Evolutionary conservation across 2,888 invertebrate species (phyloP).

Genomic region (Tetranychus truncatus): DNA sequence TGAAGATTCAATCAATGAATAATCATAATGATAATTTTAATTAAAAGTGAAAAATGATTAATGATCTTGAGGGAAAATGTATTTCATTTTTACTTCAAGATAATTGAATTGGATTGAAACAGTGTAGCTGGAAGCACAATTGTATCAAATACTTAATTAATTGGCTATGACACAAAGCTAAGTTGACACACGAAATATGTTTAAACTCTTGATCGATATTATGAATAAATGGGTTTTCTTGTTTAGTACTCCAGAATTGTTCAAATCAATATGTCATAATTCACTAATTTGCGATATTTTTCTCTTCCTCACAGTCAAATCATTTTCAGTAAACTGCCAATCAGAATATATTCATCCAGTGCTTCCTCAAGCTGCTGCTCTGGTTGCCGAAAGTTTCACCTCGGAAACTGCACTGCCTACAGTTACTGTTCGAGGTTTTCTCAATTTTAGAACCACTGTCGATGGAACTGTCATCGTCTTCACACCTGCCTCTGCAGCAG

Average conservation of each 20-base stretch:
- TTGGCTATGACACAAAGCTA: neutral
- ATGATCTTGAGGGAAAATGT: neutral
- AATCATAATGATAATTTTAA: neutral
- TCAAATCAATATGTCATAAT: neutral
- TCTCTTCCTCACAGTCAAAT: neutral
- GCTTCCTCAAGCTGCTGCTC: neutral
- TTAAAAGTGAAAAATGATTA: neutral
- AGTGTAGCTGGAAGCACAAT: neutral
- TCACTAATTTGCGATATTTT: neutral
- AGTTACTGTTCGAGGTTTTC: conserved; percentile 78
- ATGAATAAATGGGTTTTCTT: neutral
- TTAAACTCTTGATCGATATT: neutral
- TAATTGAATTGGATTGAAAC: neutral
- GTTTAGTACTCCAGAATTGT: neutral
- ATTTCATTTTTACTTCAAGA: neutral
- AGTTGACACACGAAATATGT: neutral
- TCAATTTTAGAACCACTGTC: conserved; percentile 81
- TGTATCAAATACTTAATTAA: neutral
- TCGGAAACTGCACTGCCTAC: conserved; percentile 41
- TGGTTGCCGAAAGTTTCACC: neutral
- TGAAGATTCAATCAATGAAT: neutral
- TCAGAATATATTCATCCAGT: neutral
- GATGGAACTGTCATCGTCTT: conserved; percentile 87
- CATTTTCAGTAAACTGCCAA: neutral
- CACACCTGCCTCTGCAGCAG: conserved; percentile 42